Percentiles rank a stretch among this genome's conserved stretches.
Conservation (phyloP, 2,888 invertebrate genomes). For the Copidosoma aretas region DNA sequence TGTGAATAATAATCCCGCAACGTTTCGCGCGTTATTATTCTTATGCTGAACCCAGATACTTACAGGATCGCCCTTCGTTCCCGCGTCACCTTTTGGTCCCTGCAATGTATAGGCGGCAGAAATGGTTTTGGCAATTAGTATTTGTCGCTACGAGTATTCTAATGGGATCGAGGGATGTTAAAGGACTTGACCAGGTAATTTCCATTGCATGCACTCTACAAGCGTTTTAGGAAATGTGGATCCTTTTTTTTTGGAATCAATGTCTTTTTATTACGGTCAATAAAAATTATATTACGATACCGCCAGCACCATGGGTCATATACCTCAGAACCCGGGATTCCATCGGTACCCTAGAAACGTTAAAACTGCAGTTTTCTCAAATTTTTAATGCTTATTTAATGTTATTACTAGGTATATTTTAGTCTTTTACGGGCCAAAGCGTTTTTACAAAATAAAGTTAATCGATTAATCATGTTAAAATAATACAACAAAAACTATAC, state of each 20-base stretch:
- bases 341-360: conserved; percentile 81
- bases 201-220: background rate
- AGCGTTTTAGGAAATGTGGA: background rate
- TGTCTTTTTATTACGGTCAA: background rate
- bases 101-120: conserved; percentile 63
- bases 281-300: conserved; percentile 7
- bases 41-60: conserved; percentile 62
- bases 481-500: too few relatives aligned
- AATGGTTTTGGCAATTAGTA: conserved; percentile 23
- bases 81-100: conserved; percentile 91
- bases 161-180: background rate
- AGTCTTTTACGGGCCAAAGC: background rate
- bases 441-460: background rate
- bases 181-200: background rate
- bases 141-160: conserved; percentile 32
- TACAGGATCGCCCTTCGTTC: conserved; percentile 83
- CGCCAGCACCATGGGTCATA: conserved; percentile 39
- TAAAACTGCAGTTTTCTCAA: background rate
- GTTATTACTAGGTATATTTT: background rate
- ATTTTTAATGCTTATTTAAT: background rate
- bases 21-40: background rate
- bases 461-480: too few relatives aligned
- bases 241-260: background rate
- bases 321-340: conserved; percentile 91
- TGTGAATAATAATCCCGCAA: background rate